Conservation (phyloP, 2,797 vertebrate genomes). For the Clarias pachynema region DNA sequence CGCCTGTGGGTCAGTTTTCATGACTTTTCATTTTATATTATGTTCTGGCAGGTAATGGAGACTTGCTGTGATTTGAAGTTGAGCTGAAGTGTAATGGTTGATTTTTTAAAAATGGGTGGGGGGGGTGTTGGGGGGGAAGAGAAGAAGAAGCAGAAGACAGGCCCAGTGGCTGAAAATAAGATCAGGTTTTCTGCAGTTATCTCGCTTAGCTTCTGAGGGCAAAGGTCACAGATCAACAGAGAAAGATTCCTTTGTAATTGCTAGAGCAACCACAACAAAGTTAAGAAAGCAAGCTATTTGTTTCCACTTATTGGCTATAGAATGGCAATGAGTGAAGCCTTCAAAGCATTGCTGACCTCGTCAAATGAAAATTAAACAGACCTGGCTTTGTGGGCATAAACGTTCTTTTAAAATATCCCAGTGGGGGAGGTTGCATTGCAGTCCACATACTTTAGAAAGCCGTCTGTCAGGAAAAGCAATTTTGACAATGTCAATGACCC, state of each 20-base stretch:
- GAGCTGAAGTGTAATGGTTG: conserved; percentile 50
- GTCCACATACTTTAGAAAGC: conserved; percentile 32
- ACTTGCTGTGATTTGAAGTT: conserved; percentile 47
- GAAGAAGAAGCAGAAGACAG: conserved; percentile 71
- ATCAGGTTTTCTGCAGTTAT: conserved; percentile 82
- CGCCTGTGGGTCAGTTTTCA: conserved; percentile 81
- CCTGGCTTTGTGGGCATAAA: conserved; percentile 39
- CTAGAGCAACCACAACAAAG: conserved; percentile 74
- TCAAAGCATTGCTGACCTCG: conserved; percentile 50
- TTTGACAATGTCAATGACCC: conserved; percentile 28
- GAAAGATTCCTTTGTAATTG: conserved; percentile 78
- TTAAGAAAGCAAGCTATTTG: conserved; percentile 59
- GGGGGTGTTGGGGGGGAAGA: neutral
- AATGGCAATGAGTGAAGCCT: conserved; percentile 54
- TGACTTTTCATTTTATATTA: conserved; percentile 87
- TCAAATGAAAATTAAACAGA: conserved; percentile 53
- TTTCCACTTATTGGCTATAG: conserved; percentile 57
- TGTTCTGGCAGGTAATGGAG: conserved; percentile 68
- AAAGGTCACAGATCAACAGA: conserved; percentile 77
- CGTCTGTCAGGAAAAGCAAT: conserved; percentile 34
- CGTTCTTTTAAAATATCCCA: conserved; percentile 17
- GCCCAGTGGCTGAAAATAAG: conserved; percentile 80
- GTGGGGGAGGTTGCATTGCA: neutral
- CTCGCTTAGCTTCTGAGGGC: conserved; percentile 78
- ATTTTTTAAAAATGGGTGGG: conserved; percentile 34